Evolutionary conservation across 2,888 invertebrate species (phyloP).

Genomic region (Melanargia galathea): DNA sequence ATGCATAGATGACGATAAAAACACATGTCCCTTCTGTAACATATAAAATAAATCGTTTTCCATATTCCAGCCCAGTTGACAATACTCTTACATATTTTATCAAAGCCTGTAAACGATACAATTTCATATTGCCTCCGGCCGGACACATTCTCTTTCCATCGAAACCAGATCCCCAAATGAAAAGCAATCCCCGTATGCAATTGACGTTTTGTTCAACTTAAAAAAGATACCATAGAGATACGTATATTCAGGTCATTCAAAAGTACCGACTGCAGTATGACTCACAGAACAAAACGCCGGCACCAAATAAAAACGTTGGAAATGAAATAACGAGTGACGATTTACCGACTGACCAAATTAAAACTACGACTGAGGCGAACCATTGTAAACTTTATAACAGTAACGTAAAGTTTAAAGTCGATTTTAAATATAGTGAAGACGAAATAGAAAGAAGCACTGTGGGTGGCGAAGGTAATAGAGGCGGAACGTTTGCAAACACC

Average conservation of each 20-base stretch:
- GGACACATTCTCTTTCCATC: conserved; percentile 57
- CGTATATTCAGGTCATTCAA: conserved; percentile 58
- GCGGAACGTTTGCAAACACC: conserved; percentile 76
- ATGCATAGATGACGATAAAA: too few relatives aligned
- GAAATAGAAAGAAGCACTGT: conserved; percentile 53
- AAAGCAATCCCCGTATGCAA: conserved; percentile 50
- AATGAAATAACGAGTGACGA: conserved; percentile 59
- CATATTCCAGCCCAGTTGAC: not conserved
- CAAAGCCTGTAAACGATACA: conserved; percentile 22
- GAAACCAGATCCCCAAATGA: conserved; percentile 39
- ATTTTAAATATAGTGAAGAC: conserved; percentile 30
- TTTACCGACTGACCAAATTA: conserved; percentile 49
- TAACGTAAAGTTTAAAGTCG: conserved; percentile 28
- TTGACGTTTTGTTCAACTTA: conserved; percentile 53
- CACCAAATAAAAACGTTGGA: conserved; percentile 60
- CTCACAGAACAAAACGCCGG: conserved; percentile 65
- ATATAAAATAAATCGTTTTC: conserved; percentile 28
- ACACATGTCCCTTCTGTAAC: conserved; percentile 55
- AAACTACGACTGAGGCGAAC: conserved; percentile 29
- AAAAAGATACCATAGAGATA: conserved; percentile 48
- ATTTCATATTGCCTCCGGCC: conserved; percentile 48
- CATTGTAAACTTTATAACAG: conserved; percentile 43
- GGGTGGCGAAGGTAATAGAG: conserved; percentile 66
- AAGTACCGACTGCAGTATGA: conserved; percentile 62
- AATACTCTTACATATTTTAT: not conserved